Conservation (phyloP, 2,888 invertebrate species). For the Agonopterix arenella region DNA sequence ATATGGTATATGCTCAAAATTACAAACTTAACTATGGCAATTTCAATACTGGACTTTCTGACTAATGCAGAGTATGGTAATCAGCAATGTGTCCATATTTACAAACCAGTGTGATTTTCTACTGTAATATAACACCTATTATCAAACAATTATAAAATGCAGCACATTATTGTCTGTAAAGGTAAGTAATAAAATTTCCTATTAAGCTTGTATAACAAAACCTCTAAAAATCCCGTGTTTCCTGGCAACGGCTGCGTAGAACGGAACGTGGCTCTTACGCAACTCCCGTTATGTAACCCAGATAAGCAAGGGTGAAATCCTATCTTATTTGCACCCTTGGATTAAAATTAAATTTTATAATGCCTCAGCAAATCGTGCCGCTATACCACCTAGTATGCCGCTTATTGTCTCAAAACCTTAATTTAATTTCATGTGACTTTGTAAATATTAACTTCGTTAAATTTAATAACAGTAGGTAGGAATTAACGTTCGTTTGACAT, state of each 20-base stretch:
- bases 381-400: constrained; percentile 31
- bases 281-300: constrained; percentile 15
- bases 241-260: constrained; percentile 9
- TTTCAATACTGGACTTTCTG: too few species aligned
- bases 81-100: too few species aligned
- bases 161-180: not conserved
- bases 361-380: constrained; percentile 49
- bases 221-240: constrained; percentile 2
- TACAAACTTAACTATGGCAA: too few species aligned
- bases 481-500: not conserved
- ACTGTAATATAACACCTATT: too few species aligned
- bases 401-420: constrained; percentile 55
- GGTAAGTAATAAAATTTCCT: not conserved
- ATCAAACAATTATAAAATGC: too few species aligned
- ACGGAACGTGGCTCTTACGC: constrained; percentile 13
- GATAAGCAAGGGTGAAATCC: constrained; percentile 43
- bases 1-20: too few species aligned
- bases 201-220: not conserved
- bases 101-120: too few species aligned
- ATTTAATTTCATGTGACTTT: constrained; percentile 54
- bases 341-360: constrained; percentile 72
- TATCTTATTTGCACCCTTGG: constrained; percentile 63
- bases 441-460: constrained; percentile 47
- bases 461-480: constrained; percentile 13
- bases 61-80: too few species aligned